Evolutionary conservation across 2,113 vertebrate genomes (phyloP).

Genomic region (Butorides virescens): DNA sequence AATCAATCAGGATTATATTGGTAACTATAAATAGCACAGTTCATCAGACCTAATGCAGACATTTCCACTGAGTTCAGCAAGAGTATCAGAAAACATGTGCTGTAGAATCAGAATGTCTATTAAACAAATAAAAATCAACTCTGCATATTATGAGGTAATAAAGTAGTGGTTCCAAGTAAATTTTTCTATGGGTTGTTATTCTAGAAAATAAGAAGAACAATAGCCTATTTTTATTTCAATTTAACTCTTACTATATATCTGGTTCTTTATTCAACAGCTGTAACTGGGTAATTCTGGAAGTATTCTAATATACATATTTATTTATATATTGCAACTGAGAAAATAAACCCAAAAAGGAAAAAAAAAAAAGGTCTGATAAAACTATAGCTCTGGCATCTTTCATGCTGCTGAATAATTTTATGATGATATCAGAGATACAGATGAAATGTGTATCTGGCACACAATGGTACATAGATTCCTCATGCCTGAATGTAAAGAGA

Average conservation of each 20-base stretch:
- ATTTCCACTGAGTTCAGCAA: neutral
- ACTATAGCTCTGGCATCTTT: neutral
- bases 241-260: neutral
- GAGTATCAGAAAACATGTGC: neutral
- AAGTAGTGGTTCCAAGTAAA: neutral
- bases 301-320: neutral
- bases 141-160: neutral
- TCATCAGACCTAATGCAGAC: neutral
- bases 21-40: neutral
- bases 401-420: neutral
- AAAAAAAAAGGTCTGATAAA: neutral
- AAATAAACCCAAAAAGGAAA: neutral
- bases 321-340: neutral
- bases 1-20: neutral
- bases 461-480: neutral
- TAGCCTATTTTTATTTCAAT: neutral
- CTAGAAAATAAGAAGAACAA: neutral
- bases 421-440: neutral
- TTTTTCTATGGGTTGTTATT: neutral
- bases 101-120: neutral
- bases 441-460: neutral
- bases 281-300: neutral
- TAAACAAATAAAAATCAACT: neutral
- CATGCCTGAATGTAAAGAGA: neutral
- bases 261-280: neutral